Base-by-base conservation (phyloP, 1,140 invertebrate species). In the Stenopsyche tienmushanensis region DNA sequence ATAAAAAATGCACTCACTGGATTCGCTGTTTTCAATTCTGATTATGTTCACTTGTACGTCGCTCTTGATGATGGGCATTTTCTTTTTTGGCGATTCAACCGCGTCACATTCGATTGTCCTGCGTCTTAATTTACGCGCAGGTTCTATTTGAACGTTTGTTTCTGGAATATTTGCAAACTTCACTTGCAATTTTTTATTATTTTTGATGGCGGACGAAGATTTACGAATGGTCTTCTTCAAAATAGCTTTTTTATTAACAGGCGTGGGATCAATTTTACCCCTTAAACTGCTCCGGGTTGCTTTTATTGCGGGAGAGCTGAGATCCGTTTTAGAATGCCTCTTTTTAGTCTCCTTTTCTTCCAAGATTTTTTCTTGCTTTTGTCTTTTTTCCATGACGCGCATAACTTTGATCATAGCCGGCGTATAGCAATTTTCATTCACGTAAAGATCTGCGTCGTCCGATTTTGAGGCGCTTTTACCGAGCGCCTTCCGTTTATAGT, bases 381-480 rank as follows among this genome's bases (percentile, higher is more conserved):
- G 75, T 71, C 69, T 78, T 76, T 70, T 80, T 73, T 75, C 76
- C 81, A 52, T 77, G 69, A 70, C 74, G 18, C 25, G 78, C 34
- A 77, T 72, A 5, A 83, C 71, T 69, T 71, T 77, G 34, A 83
- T 75, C 83, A 84, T 84, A 5, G 80, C 81, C 45, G 81, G 77
- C 8, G 83, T 84, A 64, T 83, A 84, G 8, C 82, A 81, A 70
- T 80, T 74, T 7, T 73, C 72, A 47, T 73, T 72, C 2, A 65
- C 41, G 9, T 60, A 13, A 47, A 76, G 73, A 70, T 79, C 74
- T 25, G 63, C 26, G 57, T 76, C 73, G 74, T 81, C 44, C 13
- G 41, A 45, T 26, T 65, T 65, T 5, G 8, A 75, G 53, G 45
- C 18, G 9, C 23, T 7, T 74, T 80, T 80, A 2, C 74, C 72